Evolutionary conservation across 2,888 invertebrate species (phyloP), one percentile per base, ranked within the genome.

Genomic region (Philopedon plagiatum): DNA sequence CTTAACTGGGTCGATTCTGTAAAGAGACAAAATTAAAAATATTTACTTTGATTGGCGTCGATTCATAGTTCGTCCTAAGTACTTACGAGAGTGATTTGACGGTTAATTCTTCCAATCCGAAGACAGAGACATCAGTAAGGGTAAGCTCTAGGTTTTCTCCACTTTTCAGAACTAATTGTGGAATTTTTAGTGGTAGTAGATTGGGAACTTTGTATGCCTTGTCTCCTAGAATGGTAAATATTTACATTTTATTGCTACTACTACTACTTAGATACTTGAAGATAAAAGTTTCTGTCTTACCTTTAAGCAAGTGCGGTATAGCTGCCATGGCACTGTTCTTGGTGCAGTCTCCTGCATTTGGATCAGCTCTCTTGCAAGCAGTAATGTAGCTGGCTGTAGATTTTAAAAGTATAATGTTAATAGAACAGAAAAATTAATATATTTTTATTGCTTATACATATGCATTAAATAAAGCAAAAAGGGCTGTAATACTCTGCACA

Each of bases 381-480:
- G 75, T 76, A 7, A 84, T 78, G 65, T 81, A 83, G 5, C 72
- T 71, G 3, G 83, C 83, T 83, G 66, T 63, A 79, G 79, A 46
- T 15, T 13, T 1, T 9, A 56, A 56, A 32, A 5, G 57, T 44
- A 11, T 37, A 37, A n/a, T n/a, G n/a, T n/a, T n/a, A n/a, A n/a
- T n/a, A n/a, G n/a, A n/a, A n/a, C n/a, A n/a, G n/a, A n/a, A n/a
- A n/a, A n/a, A n/a, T n/a, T n/a, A n/a, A n/a, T n/a, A n/a, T n/a
- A n/a, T n/a, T n/a, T n/a, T n/a, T n/a, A n/a, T n/a, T n/a, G n/a
- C n/a, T n/a, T n/a, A n/a, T n/a, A n/a, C n/a, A n/a, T n/a, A n/a
- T n/a, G n/a, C n/a, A n/a, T n/a, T n/a, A n/a, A n/a, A n/a, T n/a
- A n/a, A n/a, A n/a, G n/a, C n/a, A n/a, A n/a, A n/a, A n/a, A n/a